phyloP scores from a whole-genome alignment of 2,888 invertebrate species.

The Bellardia bayeri region DNA sequence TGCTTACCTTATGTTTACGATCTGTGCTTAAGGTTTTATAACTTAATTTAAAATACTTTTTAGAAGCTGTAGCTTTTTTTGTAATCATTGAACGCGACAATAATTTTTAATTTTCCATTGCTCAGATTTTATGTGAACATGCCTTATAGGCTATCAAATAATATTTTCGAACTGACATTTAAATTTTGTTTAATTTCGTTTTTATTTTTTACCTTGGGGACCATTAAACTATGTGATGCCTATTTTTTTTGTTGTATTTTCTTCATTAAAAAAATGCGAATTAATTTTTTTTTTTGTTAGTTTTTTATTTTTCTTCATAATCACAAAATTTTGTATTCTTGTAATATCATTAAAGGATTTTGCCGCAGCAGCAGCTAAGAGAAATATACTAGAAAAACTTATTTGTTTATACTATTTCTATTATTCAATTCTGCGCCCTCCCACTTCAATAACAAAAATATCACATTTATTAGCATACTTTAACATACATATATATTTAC shows the following conservation, averaged over 20 bases:
- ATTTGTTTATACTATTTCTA: conserved; percentile 32
- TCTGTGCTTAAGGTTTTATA: no score
- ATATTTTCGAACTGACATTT: not conserved
- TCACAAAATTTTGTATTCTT: conserved; percentile 27
- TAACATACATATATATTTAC: not conserved
- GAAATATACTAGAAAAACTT: conserved; percentile 22
- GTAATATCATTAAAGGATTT: conserved; percentile 35
- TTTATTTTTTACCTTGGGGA: conserved; percentile 54
- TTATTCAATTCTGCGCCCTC: not conserved
- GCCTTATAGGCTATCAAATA: not conserved
- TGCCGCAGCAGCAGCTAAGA: conserved; percentile 15
- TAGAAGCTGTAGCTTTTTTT: no score
- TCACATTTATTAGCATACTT: not conserved
- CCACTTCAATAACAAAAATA: not conserved
- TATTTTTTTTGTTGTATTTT: no score
- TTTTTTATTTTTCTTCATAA: not conserved
- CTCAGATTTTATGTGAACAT: no score
- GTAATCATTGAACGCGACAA: no score
- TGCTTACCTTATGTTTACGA: no score
- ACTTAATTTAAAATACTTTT: no score
- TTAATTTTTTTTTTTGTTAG: conserved; percentile 19
- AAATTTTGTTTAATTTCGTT: no score
- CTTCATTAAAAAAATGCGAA: conserved; percentile 20
- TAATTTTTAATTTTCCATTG: no score
- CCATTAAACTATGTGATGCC: conserved; percentile 35